Conservation (phyloP, 2,888 invertebrate genomes). For the Selenia dentaria region DNA sequence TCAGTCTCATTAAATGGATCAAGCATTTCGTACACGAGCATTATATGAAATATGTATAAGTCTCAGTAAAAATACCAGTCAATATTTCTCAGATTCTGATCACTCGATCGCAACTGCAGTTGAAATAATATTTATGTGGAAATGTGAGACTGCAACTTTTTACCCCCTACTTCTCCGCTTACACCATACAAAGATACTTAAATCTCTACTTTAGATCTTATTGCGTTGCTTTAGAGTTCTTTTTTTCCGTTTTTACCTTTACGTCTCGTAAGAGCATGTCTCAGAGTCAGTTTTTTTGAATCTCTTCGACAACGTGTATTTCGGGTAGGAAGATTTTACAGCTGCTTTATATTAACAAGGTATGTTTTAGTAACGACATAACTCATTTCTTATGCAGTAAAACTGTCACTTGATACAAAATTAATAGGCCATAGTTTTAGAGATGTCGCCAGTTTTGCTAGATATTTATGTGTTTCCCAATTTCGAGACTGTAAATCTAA, state of each 20-base stretch:
- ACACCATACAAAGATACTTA: conserved; percentile 38
- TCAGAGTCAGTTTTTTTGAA: conserved; percentile 54
- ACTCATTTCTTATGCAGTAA: conserved; percentile 58
- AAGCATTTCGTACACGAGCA: too few species aligned
- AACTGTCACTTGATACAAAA: conserved; percentile 53
- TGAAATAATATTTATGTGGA: conserved; percentile 66
- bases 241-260: conserved; percentile 28
- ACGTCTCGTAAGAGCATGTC: conserved; percentile 21
- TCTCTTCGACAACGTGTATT: conserved; percentile 49
- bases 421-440: conserved; percentile 39
- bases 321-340: conserved; percentile 56
- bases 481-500: conserved; percentile 8
- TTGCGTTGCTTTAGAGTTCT: conserved; percentile 25
- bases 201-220: conserved; percentile 29
- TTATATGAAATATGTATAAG: too few species aligned
- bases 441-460: conserved; percentile 33
- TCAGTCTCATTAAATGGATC: too few species aligned
- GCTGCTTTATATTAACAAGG: conserved; percentile 49
- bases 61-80: too few species aligned
- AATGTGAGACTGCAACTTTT: conserved; percentile 66
- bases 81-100: conserved; percentile 38
- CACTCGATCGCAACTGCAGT: conserved; percentile 41
- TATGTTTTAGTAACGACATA: conserved; percentile 45
- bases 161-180: conserved; percentile 44
- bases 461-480: conserved; percentile 36